Percentiles rank a stretch among this genome's conserved stretches.
phyloP scores from a whole-genome alignment of 2,888 invertebrate species.

The Conus canariensis region DNA sequence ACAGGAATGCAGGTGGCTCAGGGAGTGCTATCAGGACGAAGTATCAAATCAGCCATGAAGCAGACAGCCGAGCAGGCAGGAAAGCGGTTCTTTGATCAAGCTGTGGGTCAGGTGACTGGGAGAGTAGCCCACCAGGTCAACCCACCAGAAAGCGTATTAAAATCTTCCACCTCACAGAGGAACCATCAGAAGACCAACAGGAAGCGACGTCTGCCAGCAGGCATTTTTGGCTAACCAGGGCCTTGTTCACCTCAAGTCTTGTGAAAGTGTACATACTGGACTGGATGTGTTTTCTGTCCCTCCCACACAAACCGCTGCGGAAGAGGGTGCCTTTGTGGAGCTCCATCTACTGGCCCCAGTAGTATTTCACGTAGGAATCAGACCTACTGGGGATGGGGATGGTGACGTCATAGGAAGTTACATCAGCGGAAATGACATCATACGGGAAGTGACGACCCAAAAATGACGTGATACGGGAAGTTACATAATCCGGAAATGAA shows the following conservation, averaged over 20 bases:
- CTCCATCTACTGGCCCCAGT: not conserved
- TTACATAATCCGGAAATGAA: too few relatives aligned
- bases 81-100: not conserved
- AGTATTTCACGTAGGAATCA: too few relatives aligned
- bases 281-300: not conserved
- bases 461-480: too few relatives aligned
- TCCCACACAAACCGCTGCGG: slow-evolving; percentile 25
- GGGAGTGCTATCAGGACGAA: slow-evolving; percentile 26
- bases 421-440: too few relatives aligned
- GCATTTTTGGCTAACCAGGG: not conserved
- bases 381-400: too few relatives aligned
- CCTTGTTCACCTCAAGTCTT: not conserved
- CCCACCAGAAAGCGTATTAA: not conserved
- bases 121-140: not conserved
- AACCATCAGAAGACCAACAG: not conserved
- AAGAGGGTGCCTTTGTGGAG: slow-evolving; percentile 45
- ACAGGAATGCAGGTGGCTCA: slow-evolving; percentile 23
- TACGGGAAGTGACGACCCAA: too few relatives aligned
- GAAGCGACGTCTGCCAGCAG: too few relatives aligned
- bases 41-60: not conserved
- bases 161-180: not conserved
- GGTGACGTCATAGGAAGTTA: too few relatives aligned
- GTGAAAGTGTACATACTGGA: not conserved
- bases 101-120: not conserved
- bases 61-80: not conserved